phyloP scores from a whole-genome alignment of 2,888 invertebrate genomes.

The Heliconius ethilla region DNA sequence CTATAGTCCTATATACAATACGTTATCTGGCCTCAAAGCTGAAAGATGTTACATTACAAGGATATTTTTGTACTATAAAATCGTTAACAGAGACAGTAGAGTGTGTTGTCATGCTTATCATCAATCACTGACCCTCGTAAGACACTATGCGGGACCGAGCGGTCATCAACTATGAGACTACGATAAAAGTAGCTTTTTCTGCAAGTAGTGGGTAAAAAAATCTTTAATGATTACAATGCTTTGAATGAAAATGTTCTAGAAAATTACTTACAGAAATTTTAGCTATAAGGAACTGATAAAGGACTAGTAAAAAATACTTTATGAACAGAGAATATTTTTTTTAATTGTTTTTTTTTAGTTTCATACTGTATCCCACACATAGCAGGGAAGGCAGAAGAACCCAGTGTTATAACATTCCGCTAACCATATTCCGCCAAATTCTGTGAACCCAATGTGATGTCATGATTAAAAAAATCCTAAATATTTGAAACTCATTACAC shows the following conservation, averaged over 20 bases:
- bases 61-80: conserved; percentile 12
- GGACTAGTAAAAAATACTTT: too few relatives aligned
- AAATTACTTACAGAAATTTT: background rate
- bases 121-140: conserved; percentile 42
- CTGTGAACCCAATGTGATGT: too few relatives aligned
- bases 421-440: too few relatives aligned
- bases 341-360: too few relatives aligned
- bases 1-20: background rate
- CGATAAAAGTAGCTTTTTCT: conserved; percentile 32
- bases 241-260: conserved; percentile 12
- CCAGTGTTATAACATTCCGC: too few relatives aligned
- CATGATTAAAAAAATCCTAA: background rate
- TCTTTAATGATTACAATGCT: background rate
- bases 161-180: conserved; percentile 40
- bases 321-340: too few relatives aligned
- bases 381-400: too few relatives aligned
- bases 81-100: conserved; percentile 28
- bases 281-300: too few relatives aligned
- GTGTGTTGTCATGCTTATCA: conserved; percentile 40
- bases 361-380: too few relatives aligned
- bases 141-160: conserved; percentile 31
- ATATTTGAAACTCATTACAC: background rate
- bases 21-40: background rate
- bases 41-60: conserved; percentile 14
- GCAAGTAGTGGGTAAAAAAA: conserved; percentile 34